Evolutionary conservation across 2,113 vertebrate genomes (phyloP), one percentile per base, ranked within the genome.

Genomic region (Clarias macrocephalus): DNA sequence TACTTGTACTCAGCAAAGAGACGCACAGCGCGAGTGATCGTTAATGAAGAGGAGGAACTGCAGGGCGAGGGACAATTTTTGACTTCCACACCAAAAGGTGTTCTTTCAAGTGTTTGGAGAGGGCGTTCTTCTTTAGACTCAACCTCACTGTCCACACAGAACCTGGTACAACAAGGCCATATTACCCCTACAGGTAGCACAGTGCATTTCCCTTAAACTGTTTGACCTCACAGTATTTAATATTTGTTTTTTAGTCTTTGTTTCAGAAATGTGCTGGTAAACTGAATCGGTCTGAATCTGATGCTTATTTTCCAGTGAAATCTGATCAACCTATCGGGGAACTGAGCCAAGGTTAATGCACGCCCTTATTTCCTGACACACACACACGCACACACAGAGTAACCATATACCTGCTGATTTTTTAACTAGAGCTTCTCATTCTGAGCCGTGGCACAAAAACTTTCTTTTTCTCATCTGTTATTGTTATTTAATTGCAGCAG

Each of bases 121-220:
- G 86, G 88, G 8, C 13, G 0, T 4, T 90, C 85, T 15, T 63
- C 87, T 89, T 75, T 85, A 62, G 68, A 75, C 86, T 91, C 88
- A 63, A 56, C 87, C 10, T 19, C 80, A 6, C 88, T 91, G 65
- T 84, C 91, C 25, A 25, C 77, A 88, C 87, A 85, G 1, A 80
- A 85, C 37, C 75, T 88, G 73, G 88, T 30, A 72, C 88, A 88
- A 81, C 90, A 87, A 19, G 19, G 79, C 72, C 89, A 85, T 21
- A 59, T 92, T 66, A 85, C 80, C 13, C 68, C 84, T 65, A 73
- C 91, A 89, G 95, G 97, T 97, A 88, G 33, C n/a, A n/a, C 1
- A 42, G 10, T 62, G 33, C 33, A 13, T 37, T 62, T 56, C 75
- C 13, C n/a, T 15, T 79, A 19, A 13, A 54, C 2, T 48, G 5